Conservation (phyloP, 2,797 vertebrate species). For the Rhynchotus rufescens region DNA sequence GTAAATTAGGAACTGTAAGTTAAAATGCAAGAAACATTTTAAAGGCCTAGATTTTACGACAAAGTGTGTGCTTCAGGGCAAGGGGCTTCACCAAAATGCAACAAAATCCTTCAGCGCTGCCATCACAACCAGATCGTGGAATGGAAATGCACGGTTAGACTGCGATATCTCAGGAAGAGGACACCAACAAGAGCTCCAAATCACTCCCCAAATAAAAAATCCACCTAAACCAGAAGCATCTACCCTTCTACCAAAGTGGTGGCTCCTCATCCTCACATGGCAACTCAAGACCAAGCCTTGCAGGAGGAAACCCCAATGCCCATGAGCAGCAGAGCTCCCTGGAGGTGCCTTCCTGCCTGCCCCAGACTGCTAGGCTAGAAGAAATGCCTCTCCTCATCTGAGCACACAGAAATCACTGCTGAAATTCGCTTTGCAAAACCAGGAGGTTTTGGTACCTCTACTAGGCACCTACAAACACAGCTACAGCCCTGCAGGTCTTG, state of each 20-base stretch:
- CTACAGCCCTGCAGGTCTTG: not conserved
- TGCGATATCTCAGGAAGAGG: not conserved
- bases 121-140: not conserved
- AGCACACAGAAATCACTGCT: not conserved
- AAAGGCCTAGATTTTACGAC: not conserved
- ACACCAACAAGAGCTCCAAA: not conserved
- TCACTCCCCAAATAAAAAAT: not conserved
- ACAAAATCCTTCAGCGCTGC: not conserved
- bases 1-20: not conserved
- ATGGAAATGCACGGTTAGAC: not conserved
- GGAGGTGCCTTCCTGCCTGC: not conserved
- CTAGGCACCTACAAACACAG: not conserved
- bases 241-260: not conserved
- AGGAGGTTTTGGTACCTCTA: too few species aligned
- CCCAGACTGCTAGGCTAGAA: not conserved
- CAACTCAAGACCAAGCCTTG: not conserved
- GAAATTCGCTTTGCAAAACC: not conserved
- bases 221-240: not conserved
- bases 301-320: not conserved
- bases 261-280: not conserved
- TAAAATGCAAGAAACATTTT: constrained; percentile 1
- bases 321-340: not conserved
- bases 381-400: fast-evolving
- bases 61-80: not conserved
- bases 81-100: not conserved